A percentile compares a stretch with the other conserved stretches of the same genome.
Evolutionary conservation across 2,797 vertebrate species (phyloP).

Genomic region (Microctenopoma steveboyesi): DNA sequence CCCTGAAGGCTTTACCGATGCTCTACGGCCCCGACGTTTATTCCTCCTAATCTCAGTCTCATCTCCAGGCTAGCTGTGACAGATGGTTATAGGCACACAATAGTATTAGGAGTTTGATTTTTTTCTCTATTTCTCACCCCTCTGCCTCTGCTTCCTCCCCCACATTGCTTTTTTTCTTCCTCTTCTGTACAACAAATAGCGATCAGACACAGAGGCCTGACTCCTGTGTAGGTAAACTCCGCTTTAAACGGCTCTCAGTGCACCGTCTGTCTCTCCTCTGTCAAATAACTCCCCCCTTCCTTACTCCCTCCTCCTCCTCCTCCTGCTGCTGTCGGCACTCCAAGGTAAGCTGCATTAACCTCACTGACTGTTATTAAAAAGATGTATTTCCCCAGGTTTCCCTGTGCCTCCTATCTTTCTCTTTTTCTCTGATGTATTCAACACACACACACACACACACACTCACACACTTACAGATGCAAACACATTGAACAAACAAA

Average conservation of each 20-base stretch:
- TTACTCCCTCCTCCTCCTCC: constrained; percentile 38
- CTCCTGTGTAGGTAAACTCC: constrained; percentile 92
- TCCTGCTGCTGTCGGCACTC: constrained; percentile 82
- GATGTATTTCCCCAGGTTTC: constrained; percentile 92
- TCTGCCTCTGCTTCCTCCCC: constrained; percentile 6
- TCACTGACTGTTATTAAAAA: constrained; percentile 98
- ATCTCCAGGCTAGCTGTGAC: constrained; percentile 99
- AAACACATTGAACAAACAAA: constrained; percentile 77
- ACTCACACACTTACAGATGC: constrained; percentile 21
- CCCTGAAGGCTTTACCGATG: constrained; percentile 94
- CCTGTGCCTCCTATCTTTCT: constrained; percentile 44
- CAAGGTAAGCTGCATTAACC: constrained; percentile 99
- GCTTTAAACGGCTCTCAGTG: constrained; percentile 71
- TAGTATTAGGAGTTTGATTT: constrained; percentile 98
- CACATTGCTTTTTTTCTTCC: constrained; percentile 8
- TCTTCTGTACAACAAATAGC: constrained; percentile 94
- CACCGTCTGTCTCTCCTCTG: constrained; percentile 57
- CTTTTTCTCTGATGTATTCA: constrained; percentile 51
- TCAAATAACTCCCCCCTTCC: constrained; percentile 59
- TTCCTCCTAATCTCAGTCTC: constrained; percentile 92
- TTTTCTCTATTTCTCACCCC: constrained; percentile 39
- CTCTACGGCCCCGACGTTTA: constrained; percentile 87
- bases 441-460: constrained; percentile 34
- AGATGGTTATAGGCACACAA: constrained; percentile 99
- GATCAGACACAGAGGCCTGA: constrained; percentile 88